Conservation (phyloP, 2,888 invertebrate species). For the Poecilobothrus nobilitatus region DNA sequence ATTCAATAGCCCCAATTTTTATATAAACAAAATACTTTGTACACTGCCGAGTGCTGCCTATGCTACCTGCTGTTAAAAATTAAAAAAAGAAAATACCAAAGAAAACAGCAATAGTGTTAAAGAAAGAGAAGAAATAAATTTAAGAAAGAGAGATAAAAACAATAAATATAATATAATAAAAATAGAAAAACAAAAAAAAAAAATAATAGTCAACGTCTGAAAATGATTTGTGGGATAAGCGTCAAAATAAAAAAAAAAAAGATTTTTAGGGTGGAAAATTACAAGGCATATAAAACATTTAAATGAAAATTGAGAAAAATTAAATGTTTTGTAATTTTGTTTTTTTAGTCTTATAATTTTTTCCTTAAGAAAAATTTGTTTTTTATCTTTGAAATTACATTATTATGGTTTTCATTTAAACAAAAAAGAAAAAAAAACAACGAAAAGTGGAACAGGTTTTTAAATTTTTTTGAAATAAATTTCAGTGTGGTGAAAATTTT, state of each 20-base stretch:
- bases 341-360: not conserved
- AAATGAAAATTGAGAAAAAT: slow-evolving; percentile 1
- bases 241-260: not conserved
- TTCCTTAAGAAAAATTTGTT: too few species aligned
- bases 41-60: too few species aligned
- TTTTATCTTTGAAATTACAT: too few species aligned
- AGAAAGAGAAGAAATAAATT: too few species aligned
- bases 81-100: not conserved
- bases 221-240: slow-evolving; percentile 4
- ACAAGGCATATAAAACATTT: slow-evolving; percentile 6
- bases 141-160: too few species aligned
- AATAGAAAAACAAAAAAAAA: too few species aligned
- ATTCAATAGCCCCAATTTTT: too few species aligned
- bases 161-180: too few species aligned
- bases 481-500: not conserved
- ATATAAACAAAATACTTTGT: too few species aligned
- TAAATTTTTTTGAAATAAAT: not conserved
- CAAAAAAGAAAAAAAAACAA: too few species aligned
- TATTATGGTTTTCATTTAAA: too few species aligned
- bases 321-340: not conserved
- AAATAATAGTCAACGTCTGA: not conserved
- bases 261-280: not conserved
- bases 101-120: not conserved
- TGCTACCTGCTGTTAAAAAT: not conserved
- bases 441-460: too few species aligned